A percentile compares a stretch with the other conserved stretches of the same genome.
phyloP scores from a whole-genome alignment of 2,888 invertebrate species.

The Drepana falcataria region DNA sequence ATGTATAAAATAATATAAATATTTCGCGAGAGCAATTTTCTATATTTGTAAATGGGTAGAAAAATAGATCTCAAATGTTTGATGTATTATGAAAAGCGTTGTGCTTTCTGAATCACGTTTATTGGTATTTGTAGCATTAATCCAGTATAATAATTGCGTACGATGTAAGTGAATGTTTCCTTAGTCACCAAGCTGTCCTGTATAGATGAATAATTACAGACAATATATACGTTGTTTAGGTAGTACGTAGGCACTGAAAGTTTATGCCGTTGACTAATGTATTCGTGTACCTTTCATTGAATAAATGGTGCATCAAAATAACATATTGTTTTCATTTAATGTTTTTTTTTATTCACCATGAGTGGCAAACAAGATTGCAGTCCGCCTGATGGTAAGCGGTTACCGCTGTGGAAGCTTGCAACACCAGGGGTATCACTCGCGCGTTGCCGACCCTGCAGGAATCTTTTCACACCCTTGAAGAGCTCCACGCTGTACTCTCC shows the following conservation, averaged over 20 bases:
- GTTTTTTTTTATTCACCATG: neutral
- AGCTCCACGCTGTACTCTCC: too few relatives aligned
- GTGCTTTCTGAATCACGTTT: constrained; percentile 25
- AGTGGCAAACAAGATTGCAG: constrained; percentile 4
- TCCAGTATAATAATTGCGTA: neutral
- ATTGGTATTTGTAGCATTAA: constrained; percentile 7
- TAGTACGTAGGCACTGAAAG: constrained; percentile 74
- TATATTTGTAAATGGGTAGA: constrained; percentile 50
- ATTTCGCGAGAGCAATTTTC: constrained; percentile 41
- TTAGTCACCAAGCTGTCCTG: constrained; percentile 58
- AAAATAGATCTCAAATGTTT: constrained; percentile 18
- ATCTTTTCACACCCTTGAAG: too few relatives aligned
- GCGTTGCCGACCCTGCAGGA: too few relatives aligned
- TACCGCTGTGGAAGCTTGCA: too few relatives aligned
- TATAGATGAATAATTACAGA: constrained; percentile 66
- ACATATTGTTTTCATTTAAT: constrained; percentile 15
- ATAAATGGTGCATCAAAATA: constrained; percentile 63
- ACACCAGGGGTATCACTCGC: too few relatives aligned
- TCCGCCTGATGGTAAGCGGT: too few relatives aligned
- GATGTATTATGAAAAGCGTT: constrained; percentile 22
- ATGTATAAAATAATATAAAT: constrained; percentile 12
- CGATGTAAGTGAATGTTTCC: constrained; percentile 20
- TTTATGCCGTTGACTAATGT: constrained; percentile 75
- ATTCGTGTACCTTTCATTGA: constrained; percentile 68
- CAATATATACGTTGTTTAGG: constrained; percentile 76